Evolutionary conservation across 1,140 invertebrate species (phyloP).

Genomic region (Diorhabda carinulata): DNA sequence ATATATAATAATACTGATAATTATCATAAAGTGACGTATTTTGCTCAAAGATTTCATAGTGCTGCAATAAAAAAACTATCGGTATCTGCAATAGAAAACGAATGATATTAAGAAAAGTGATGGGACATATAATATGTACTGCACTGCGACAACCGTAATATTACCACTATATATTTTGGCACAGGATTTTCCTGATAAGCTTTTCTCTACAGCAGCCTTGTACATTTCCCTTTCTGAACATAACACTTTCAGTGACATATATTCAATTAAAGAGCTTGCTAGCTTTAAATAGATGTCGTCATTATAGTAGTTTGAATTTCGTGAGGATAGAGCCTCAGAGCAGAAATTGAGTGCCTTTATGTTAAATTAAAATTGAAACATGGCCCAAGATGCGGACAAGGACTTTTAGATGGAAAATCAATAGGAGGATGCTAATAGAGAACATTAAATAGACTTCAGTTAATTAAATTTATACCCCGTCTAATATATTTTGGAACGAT

Average conservation of each 20-base stretch:
- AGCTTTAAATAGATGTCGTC: slow-evolving; percentile 10
- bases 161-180: slow-evolving; percentile 1
- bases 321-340: slow-evolving; percentile 4
- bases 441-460: background rate
- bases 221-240: slow-evolving; percentile 6
- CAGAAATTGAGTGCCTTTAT: slow-evolving; percentile 10
- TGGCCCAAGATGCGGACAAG: background rate
- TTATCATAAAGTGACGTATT: no score
- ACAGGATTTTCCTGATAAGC: slow-evolving; percentile 3
- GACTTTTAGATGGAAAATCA: background rate
- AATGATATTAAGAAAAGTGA: background rate
- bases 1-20: no score
- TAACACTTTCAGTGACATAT: slow-evolving; percentile 14
- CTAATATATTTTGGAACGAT: no score
- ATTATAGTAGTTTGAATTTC: slow-evolving; percentile 5
- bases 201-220: slow-evolving; percentile 6
- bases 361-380: slow-evolving; percentile 3
- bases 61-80: no score
- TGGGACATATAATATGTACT: background rate
- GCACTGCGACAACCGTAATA: slow-evolving; percentile 10
- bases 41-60: no score
- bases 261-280: slow-evolving; percentile 17
- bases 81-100: background rate
- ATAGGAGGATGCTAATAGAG: background rate
- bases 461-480: background rate